phyloP scores from a whole-genome alignment of 2,797 vertebrate species.

The Anguilla marmorata region DNA sequence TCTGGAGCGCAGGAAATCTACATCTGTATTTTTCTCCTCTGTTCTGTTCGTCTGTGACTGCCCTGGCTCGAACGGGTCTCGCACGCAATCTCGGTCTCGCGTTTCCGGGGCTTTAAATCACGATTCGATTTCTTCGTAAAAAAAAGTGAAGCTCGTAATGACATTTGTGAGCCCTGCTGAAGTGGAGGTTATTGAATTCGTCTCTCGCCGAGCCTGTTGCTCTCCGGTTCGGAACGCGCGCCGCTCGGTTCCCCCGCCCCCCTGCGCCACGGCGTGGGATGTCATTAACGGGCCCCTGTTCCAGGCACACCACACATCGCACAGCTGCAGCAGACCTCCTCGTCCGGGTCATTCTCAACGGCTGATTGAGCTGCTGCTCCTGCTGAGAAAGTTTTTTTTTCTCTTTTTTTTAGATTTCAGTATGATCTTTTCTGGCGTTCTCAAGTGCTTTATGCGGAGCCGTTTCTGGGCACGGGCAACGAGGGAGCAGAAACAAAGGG shows the following conservation, averaged over 20 bases:
- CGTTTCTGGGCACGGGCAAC: too few species aligned
- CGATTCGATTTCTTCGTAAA: neutral
- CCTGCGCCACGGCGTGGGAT: neutral
- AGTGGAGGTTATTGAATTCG: neutral
- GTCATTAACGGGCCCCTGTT: neutral
- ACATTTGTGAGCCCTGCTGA: too few species aligned
- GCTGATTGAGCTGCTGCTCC: neutral
- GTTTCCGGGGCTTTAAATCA: neutral
- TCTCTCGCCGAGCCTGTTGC: neutral
- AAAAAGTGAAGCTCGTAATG: too few species aligned
- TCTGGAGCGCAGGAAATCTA: neutral
- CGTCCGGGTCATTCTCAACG: neutral
- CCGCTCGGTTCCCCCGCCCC: neutral
- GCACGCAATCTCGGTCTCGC: neutral
- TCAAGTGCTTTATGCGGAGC: neutral
- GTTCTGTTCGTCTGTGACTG: neutral
- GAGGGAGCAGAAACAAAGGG: neutral
- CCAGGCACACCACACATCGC: neutral
- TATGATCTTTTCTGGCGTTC: neutral
- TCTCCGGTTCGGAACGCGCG: neutral
- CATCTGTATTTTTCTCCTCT: neutral
- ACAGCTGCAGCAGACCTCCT: neutral
- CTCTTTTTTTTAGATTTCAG: neutral
- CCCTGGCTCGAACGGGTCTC: neutral
- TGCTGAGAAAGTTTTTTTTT: neutral